phyloP scores from a whole-genome alignment of 2,113 vertebrate species.

The Thomomys bottae region DNA sequence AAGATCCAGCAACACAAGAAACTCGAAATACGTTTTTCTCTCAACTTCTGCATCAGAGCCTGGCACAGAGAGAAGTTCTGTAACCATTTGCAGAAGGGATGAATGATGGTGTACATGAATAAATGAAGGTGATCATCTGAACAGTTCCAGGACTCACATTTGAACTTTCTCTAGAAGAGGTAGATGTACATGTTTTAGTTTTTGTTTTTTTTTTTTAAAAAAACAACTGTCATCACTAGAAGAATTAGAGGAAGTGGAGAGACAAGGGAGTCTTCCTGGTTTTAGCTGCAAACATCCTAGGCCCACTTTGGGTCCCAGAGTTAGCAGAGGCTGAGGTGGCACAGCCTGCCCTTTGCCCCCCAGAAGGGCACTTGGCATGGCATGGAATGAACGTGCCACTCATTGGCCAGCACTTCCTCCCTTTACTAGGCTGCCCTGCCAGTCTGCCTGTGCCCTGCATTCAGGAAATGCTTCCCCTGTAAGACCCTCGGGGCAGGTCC shows the following conservation, averaged over 20 bases:
- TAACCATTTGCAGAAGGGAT: background rate
- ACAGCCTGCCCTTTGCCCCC: background rate
- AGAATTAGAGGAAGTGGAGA: too few relatives aligned
- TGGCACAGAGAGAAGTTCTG: background rate
- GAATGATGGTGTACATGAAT: background rate
- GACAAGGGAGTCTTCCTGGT: background rate
- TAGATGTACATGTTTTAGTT: too few relatives aligned
- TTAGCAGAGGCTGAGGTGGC: background rate
- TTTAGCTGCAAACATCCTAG: background rate
- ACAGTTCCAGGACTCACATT: background rate
- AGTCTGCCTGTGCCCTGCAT: conserved; percentile 49
- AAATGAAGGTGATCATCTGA: background rate
- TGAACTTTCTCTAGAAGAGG: background rate
- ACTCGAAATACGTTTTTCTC: background rate
- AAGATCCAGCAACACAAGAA: background rate
- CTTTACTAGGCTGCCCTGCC: conserved; percentile 35
- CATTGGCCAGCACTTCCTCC: conserved; percentile 53
- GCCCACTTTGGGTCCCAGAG: background rate
- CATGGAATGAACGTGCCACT: conserved; percentile 65
- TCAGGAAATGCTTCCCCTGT: conserved; percentile 63
- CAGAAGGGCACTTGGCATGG: conserved; percentile 60
- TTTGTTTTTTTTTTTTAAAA: too few relatives aligned
- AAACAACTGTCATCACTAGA: background rate
- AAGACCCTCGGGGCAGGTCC: background rate
- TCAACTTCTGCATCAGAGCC: background rate